A percentile compares a stretch with the other conserved stretches of the same genome.
phyloP scores from a whole-genome alignment of 2,888 invertebrate genomes.

The Eupeodes latifasciatus region DNA sequence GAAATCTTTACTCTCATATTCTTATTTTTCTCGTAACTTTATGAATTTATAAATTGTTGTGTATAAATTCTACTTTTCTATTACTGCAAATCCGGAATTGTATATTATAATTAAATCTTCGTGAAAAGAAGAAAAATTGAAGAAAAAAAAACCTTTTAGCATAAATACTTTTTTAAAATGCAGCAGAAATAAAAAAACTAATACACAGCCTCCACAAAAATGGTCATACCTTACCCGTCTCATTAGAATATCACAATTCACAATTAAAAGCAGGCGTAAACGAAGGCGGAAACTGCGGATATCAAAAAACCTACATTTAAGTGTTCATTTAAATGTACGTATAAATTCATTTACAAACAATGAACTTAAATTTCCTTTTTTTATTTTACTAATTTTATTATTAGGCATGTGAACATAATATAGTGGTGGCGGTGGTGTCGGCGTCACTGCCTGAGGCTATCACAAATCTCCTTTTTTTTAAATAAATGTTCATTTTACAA shows the following conservation, averaged over 20 bases:
- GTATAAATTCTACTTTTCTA: neutral
- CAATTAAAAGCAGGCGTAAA: constrained; percentile 63
- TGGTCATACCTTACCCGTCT: constrained; percentile 53
- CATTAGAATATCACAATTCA: constrained; percentile 62
- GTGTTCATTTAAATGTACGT: neutral
- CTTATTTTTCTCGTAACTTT: too few relatives aligned
- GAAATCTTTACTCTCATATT: too few relatives aligned
- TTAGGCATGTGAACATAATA: constrained; percentile 14
- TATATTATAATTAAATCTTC: constrained; percentile 12
- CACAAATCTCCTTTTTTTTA: constrained; percentile 50
- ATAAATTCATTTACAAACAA: neutral
- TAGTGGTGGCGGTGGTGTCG: neutral
- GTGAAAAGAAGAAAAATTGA: constrained; percentile 35
- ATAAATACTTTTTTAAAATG: constrained; percentile 41
- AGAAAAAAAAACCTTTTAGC: constrained; percentile 33
- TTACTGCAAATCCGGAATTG: constrained; percentile 23
- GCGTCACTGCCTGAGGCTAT: constrained; percentile 32
- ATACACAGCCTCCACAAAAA: constrained; percentile 34
- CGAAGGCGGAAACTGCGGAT: constrained; percentile 65
- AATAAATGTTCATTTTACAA: neutral
- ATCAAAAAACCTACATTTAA: constrained; percentile 28
- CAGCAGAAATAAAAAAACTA: neutral
- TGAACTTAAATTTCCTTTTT: constrained; percentile 26
- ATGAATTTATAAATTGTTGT: neutral
- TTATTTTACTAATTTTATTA: constrained; percentile 45